phyloP scores from a whole-genome alignment of 2,797 vertebrate species.

The Pantherophis alleghaniensis region DNA sequence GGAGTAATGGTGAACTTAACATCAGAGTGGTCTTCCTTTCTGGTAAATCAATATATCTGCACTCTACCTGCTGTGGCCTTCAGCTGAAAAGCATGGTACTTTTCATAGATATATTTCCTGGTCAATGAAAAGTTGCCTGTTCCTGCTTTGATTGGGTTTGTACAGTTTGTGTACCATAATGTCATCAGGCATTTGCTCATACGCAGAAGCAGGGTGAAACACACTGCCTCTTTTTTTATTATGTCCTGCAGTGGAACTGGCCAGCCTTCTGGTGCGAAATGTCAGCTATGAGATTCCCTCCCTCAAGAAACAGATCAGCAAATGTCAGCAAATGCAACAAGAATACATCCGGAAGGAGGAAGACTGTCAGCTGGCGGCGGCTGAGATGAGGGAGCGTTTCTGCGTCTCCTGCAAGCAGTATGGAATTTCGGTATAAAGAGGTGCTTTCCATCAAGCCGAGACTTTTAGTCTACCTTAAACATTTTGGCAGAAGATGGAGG shows the following conservation, averaged over 20 bases:
- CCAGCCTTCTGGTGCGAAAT: conserved; percentile 86
- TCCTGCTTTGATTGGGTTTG: not conserved
- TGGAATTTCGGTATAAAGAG: conserved; percentile 81
- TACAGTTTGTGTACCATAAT: not conserved
- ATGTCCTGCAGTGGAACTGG: conserved; percentile 78
- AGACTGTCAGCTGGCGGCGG: conserved; percentile 83
- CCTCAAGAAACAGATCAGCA: conserved; percentile 85
- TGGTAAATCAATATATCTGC: not conserved
- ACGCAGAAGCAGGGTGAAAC: not conserved
- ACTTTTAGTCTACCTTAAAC: not conserved
- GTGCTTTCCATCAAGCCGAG: accelerated
- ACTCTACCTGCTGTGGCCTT: not conserved
- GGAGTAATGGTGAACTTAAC: not conserved
- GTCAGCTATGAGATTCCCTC: conserved; percentile 91
- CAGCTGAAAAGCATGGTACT: not conserved
- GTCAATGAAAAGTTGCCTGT: not conserved
- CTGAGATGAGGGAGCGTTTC: conserved; percentile 83
- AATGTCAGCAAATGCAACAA: conserved; percentile 89
- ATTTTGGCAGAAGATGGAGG: not conserved
- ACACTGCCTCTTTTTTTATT: not conserved
- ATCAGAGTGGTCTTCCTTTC: not conserved
- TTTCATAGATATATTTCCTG: not conserved
- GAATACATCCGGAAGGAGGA: conserved; percentile 85
- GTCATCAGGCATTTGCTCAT: not conserved
- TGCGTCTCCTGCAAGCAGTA: conserved; percentile 88